Evolutionary conservation across 2,113 vertebrate species (phyloP).

Genomic region (Coptodon bakossiorum): DNA sequence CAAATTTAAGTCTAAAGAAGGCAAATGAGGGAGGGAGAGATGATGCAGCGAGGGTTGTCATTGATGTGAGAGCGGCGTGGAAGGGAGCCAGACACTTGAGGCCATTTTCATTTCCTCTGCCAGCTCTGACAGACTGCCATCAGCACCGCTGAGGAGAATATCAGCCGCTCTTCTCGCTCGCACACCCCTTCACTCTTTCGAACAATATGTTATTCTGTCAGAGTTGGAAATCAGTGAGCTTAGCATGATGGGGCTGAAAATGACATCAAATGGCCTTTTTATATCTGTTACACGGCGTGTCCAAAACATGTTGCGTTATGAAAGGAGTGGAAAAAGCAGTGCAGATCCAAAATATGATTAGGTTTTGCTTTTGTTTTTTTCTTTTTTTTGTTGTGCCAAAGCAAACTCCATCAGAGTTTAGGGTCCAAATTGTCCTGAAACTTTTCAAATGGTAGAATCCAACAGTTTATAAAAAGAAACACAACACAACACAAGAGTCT

Average conservation of each 20-base stretch:
- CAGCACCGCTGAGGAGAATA: slow-evolving; percentile 47
- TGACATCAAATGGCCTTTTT: slow-evolving; percentile 47
- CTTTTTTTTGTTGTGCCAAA: not conserved
- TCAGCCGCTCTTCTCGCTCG: slow-evolving; percentile 27
- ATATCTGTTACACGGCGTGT: slow-evolving; percentile 36
- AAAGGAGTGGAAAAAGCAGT: slow-evolving; percentile 31
- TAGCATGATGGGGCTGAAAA: slow-evolving; percentile 58
- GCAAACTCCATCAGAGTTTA: slow-evolving; percentile 50
- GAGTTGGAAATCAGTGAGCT: slow-evolving; percentile 46
- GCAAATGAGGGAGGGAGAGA: slow-evolving; percentile 27
- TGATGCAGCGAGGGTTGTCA: slow-evolving; percentile 46
- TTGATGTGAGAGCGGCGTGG: slow-evolving; percentile 59
- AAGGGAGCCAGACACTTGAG: slow-evolving; percentile 65
- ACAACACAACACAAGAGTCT: not conserved
- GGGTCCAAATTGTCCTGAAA: slow-evolving; percentile 24
- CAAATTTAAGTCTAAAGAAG: slow-evolving; percentile 17
- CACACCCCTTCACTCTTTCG: slow-evolving; percentile 41
- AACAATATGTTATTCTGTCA: slow-evolving; percentile 68
- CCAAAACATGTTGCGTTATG: slow-evolving; percentile 46
- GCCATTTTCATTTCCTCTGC: slow-evolving; percentile 67
- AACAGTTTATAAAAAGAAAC: not conserved
- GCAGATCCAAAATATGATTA: slow-evolving; percentile 49
- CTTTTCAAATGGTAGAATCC: slow-evolving; percentile 15
- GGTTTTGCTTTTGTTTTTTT: not conserved
- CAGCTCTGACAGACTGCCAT: slow-evolving; percentile 67